A percentile compares a stretch with the other conserved stretches of the same genome.
These are phyloP conservation scores for Drosophila atripex DNA, from an alignment of 2,888 invertebrate genomes.

Conservation along the genomic window DNA sequence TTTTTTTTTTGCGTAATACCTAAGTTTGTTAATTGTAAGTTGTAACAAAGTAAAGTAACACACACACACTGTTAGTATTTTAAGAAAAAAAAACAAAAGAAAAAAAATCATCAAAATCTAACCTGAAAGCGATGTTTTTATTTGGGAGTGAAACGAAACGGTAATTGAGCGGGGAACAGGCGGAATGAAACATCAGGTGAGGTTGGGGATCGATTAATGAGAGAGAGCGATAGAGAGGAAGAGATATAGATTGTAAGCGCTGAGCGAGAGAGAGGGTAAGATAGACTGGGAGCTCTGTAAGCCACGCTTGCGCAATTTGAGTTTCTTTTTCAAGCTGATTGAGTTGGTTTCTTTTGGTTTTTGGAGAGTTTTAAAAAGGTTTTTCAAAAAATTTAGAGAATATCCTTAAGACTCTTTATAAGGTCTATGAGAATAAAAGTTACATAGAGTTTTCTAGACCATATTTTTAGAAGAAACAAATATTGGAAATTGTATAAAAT, in stretches of 20 bases:
- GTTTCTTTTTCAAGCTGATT: neutral
- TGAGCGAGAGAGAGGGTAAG: neutral
- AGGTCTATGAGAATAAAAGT: too few relatives aligned
- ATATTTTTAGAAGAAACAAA: too few relatives aligned
- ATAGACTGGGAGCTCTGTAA: neutral
- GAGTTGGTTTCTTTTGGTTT: neutral
- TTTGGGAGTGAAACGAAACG: conserved; percentile 14
- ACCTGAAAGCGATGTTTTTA: conserved; percentile 22
- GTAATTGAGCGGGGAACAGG: conserved; percentile 16
- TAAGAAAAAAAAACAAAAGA: conserved; percentile 17
- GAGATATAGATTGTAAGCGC: neutral
- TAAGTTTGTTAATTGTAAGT: conserved; percentile 35
- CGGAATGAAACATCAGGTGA: conserved; percentile 23
- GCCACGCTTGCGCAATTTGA: conserved; percentile 39
- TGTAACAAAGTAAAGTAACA: conserved; percentile 30
- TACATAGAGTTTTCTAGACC: too few relatives aligned
- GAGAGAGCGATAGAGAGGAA: neutral
- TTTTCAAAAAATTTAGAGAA: neutral
- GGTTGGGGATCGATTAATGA: neutral
- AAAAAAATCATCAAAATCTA: conserved; percentile 2
- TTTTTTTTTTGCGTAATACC: conserved; percentile 38
- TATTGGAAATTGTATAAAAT: too few relatives aligned
- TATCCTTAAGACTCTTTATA: too few relatives aligned
- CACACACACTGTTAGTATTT: conserved; percentile 9
- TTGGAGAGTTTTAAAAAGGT: neutral